phyloP scores from a whole-genome alignment of 2,113 vertebrate genomes.

The Tinamus guttatus region DNA sequence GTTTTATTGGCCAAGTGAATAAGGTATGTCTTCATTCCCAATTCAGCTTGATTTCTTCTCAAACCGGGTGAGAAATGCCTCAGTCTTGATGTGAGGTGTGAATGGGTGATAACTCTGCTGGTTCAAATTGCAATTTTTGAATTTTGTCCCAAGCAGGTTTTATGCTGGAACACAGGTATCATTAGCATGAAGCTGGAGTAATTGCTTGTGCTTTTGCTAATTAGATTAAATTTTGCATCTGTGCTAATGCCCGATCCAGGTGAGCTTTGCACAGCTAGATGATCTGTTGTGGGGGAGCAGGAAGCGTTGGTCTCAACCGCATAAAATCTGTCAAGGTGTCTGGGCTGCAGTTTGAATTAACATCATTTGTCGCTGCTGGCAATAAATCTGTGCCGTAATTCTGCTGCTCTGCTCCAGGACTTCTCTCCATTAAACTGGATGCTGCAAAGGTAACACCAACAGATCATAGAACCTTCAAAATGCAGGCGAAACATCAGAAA shows the following conservation, averaged over 20 bases:
- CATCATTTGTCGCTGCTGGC: constrained; percentile 3
- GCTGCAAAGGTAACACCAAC: not conserved
- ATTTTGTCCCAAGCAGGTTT: not conserved
- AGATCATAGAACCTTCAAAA: not conserved
- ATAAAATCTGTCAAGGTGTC: not conserved
- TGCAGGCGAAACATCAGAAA: not conserved
- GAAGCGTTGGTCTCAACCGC: not conserved
- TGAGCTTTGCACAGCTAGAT: not conserved
- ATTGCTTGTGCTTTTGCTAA: not conserved
- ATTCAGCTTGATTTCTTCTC: not conserved
- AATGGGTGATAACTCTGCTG: not conserved
- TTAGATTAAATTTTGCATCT: not conserved
- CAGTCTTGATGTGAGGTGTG: not conserved
- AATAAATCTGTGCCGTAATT: constrained; percentile 8
- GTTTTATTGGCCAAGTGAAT: not conserved
- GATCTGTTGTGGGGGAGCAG: not conserved
- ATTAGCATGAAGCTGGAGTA: not conserved
- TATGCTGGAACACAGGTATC: not conserved
- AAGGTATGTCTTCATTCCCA: not conserved
- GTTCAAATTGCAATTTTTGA: not conserved
- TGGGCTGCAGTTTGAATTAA: not conserved
- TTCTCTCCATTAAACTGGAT: not conserved
- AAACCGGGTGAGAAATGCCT: not conserved
- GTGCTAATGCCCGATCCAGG: rapidly evolving
- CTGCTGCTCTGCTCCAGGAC: not conserved